Conservation (phyloP, 2,113 vertebrate species). For the Trematomus loennbergii region DNA sequence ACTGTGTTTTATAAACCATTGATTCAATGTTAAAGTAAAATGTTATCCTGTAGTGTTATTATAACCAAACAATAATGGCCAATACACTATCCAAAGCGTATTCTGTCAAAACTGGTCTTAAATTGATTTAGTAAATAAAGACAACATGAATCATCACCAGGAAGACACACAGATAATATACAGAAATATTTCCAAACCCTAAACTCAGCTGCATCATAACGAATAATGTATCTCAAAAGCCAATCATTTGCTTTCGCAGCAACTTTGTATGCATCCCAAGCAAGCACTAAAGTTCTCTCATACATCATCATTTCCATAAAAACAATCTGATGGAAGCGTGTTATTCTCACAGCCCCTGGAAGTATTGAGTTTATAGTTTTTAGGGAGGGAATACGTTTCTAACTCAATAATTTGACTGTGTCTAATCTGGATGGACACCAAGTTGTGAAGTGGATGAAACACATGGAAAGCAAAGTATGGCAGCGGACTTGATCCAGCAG, state of each 20-base stretch:
- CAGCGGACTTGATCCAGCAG: conserved; percentile 27
- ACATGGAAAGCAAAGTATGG: conserved; percentile 6
- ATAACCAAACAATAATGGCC: neutral
- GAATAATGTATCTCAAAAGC: conserved; percentile 32
- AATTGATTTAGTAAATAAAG: too few relatives aligned
- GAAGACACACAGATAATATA: neutral
- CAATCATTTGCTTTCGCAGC: conserved; percentile 1
- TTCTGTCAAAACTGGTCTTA: too few relatives aligned
- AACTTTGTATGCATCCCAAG: conserved; percentile 32
- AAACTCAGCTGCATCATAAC: conserved; percentile 20
- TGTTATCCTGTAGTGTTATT: neutral
- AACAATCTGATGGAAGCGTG: conserved; percentile 25
- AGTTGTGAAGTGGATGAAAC: conserved; percentile 36
- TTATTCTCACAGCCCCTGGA: conserved; percentile 30
- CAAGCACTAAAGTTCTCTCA: conserved; percentile 6
- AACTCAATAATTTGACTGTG: conserved; percentile 32
- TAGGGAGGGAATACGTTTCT: conserved; percentile 18
- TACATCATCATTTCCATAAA: conserved; percentile 57
- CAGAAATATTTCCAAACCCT: conserved; percentile 1
- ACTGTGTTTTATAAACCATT: neutral
- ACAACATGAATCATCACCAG: neutral
- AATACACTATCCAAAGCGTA: too few relatives aligned
- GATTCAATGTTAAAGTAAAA: neutral
- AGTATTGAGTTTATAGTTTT: conserved; percentile 29
- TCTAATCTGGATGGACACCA: conserved; percentile 35